Conservation (phyloP, 2,888 invertebrate species). For the Calephelis perditalis region DNA sequence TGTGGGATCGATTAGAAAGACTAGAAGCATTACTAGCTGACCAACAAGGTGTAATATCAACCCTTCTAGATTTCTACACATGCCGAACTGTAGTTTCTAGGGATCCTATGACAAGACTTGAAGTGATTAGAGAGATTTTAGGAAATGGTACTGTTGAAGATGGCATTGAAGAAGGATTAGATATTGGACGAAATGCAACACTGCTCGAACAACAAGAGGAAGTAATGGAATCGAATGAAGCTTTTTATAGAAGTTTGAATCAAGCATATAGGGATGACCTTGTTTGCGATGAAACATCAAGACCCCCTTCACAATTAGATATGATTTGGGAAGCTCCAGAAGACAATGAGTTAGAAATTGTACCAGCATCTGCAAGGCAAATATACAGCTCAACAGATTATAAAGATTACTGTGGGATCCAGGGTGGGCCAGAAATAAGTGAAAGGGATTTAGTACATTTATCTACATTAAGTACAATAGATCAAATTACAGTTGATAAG, state of each 20-base stretch:
- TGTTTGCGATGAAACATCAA: conserved; percentile 80
- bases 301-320: conserved; percentile 85
- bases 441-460: conserved; percentile 88
- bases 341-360: conserved; percentile 80
- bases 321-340: conserved; percentile 94
- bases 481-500: conserved; percentile 87
- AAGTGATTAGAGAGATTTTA: conserved; percentile 81
- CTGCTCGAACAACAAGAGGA: conserved; percentile 65
- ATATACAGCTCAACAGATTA: conserved; percentile 87
- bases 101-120: conserved; percentile 73
- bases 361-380: conserved; percentile 77
- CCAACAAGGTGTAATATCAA: conserved; percentile 93
- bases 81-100: conserved; percentile 70
- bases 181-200: conserved; percentile 65
- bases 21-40: conserved; percentile 91
- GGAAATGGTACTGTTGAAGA: conserved; percentile 82
- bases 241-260: conserved; percentile 92
- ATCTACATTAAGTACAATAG: conserved; percentile 85
- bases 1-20: conserved; percentile 95
- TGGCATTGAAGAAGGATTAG: conserved; percentile 82
- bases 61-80: conserved; percentile 88
- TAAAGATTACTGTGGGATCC: conserved; percentile 84
- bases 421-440: conserved; percentile 84
- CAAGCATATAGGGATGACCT: conserved; percentile 91
- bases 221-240: conserved; percentile 87